These are phyloP conservation scores for Eilema caniola DNA, from an alignment of 2,888 invertebrate genomes.

Conservation along the genomic window DNA sequence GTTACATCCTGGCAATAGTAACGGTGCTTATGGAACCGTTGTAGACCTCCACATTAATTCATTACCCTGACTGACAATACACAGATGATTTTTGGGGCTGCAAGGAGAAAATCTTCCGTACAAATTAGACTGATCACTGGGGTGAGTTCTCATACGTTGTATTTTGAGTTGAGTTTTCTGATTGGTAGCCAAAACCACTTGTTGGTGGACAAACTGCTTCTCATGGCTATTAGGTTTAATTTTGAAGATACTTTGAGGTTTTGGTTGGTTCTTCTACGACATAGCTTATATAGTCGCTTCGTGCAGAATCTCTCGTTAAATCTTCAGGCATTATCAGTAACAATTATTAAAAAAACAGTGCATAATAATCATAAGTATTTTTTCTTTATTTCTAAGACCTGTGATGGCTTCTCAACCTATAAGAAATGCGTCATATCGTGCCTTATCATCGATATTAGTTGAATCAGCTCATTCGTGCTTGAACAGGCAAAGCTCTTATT, in stretches of 20 bases:
- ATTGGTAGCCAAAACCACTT: no score
- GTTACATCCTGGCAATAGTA: conserved; percentile 7
- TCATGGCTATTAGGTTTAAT: neutral
- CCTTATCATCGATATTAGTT: neutral
- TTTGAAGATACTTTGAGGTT: neutral
- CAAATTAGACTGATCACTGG: no score
- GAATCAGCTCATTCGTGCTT: neutral
- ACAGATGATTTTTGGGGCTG: neutral
- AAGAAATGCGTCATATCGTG: neutral
- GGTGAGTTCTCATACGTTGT: neutral
- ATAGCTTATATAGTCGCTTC: neutral
- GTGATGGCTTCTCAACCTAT: no score
- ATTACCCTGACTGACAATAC: neutral
- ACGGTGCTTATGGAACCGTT: neutral
- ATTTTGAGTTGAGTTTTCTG: no score
- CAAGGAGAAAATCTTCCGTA: neutral
- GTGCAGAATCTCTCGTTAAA: no score
- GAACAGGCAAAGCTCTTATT: neutral
- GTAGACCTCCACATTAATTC: neutral
- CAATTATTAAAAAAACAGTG: no score
- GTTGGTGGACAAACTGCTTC: neutral
- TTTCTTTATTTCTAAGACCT: no score
- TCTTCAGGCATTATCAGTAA: no score
- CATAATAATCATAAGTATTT: no score
- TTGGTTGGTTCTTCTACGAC: neutral